phyloP scores from a whole-genome alignment of 37 sponge, comb jelly and placozoan species.

The Crambe crambe region DNA sequence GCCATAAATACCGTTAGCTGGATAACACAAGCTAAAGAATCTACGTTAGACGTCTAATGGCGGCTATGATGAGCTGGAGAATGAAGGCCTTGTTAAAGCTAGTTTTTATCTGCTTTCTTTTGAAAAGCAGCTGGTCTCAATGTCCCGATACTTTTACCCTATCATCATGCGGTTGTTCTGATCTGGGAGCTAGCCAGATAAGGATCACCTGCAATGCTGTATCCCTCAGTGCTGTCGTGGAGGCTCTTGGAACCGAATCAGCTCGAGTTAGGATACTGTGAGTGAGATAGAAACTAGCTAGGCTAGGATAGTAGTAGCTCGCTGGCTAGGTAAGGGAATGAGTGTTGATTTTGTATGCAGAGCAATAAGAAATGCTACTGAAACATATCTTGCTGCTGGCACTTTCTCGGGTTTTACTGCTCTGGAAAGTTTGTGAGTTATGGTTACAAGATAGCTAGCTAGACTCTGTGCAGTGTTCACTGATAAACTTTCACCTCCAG shows the following conservation, averaged over 20 bases:
- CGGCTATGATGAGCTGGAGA: not conserved
- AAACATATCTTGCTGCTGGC: not conserved
- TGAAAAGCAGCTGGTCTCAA: not conserved
- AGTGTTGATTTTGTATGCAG: no score
- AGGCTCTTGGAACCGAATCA: not conserved
- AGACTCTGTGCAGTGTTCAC: not conserved
- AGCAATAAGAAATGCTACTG: not conserved
- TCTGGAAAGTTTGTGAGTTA: not conserved
- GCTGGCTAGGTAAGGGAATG: no score
- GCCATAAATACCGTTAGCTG: no score
- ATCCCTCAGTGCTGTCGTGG: not conserved
- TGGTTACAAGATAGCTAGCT: not conserved
- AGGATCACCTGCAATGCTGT: not conserved
- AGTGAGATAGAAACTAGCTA: no score
- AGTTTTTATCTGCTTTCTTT: not conserved
- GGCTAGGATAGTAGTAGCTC: no score
- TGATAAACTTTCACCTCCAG: not conserved
- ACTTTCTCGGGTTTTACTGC: not conserved
- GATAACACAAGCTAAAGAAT: no score
- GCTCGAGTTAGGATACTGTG: no score
- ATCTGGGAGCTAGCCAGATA: not conserved
- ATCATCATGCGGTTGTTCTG: not conserved
- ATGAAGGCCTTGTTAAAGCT: not conserved
- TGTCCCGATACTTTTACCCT: not conserved
- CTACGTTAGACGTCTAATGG: no score